Percentiles rank a stretch among this genome's conserved stretches.
Conservation (phyloP, 2,797 vertebrate species). For the Vespertilio murinus region DNA sequence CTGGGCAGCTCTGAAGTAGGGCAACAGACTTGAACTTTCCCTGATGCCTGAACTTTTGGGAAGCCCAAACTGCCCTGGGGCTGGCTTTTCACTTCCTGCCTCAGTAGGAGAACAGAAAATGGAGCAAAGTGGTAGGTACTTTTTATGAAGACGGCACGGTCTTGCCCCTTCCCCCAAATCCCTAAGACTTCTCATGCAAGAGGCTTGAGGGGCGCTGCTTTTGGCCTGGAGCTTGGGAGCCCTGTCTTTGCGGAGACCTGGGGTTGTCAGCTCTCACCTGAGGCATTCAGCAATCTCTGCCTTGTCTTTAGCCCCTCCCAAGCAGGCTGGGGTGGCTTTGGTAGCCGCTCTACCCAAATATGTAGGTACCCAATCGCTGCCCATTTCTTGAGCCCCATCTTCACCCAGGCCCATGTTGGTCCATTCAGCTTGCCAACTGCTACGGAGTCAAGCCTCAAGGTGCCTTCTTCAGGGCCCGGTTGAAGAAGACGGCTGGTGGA, state of each 20-base stretch:
- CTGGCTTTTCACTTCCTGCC: slow-evolving; percentile 54
- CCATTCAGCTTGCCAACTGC: slow-evolving; percentile 57
- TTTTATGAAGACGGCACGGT: slow-evolving; percentile 74
- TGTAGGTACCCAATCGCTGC: slow-evolving; percentile 73
- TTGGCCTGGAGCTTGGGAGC: slow-evolving; percentile 37
- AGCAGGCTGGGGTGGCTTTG: slow-evolving; percentile 55
- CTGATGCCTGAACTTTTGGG: slow-evolving; percentile 56
- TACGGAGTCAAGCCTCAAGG: slow-evolving; percentile 59
- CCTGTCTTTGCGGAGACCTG: slow-evolving; percentile 37
- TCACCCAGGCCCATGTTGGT: slow-evolving; percentile 31
- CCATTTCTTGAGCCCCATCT: slow-evolving; percentile 60
- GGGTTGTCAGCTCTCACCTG: slow-evolving; percentile 14
- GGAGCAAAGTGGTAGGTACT: slow-evolving; percentile 74
- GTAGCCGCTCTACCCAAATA: slow-evolving; percentile 55
- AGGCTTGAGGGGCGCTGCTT: slow-evolving; percentile 45
- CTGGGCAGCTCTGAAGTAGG: slow-evolving; percentile 26
- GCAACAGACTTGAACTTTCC: slow-evolving; percentile 49
- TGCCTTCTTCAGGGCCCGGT: slow-evolving; percentile 72
- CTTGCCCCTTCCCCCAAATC: slow-evolving; percentile 41
- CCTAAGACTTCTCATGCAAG: slow-evolving; percentile 34
- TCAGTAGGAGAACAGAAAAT: slow-evolving; percentile 63
- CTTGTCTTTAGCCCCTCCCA: slow-evolving; percentile 56
- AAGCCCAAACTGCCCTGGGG: slow-evolving; percentile 29
- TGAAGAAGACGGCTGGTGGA: slow-evolving; percentile 52
- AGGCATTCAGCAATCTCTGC: slow-evolving; percentile 42